phyloP scores from a whole-genome alignment of 2,797 vertebrate genomes.

The Gambelia wislizenii region DNA sequence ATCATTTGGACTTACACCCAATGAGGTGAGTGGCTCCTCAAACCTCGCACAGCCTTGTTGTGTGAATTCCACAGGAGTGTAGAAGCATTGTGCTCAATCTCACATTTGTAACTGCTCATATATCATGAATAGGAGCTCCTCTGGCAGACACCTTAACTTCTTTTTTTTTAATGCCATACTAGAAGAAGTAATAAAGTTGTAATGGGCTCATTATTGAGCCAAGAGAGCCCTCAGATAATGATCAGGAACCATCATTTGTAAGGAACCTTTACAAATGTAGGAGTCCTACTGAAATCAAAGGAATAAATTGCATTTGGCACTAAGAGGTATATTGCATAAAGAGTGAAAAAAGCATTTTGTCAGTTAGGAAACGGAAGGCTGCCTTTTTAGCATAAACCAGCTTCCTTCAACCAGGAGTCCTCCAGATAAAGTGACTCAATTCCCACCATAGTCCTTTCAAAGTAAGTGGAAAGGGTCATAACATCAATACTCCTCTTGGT shows the following conservation, averaged over 20 bases:
- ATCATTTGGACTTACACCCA: background rate
- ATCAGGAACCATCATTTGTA: background rate
- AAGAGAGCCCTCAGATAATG: background rate
- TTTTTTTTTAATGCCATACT: background rate
- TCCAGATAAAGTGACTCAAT: too few species aligned
- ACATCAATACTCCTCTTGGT: background rate
- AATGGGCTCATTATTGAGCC: conserved; percentile 1
- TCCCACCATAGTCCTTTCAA: background rate
- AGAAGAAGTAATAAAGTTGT: conserved; percentile 10
- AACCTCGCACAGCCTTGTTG: background rate
- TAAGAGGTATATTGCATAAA: background rate
- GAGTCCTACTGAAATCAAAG: background rate
- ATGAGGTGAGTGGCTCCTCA: background rate
- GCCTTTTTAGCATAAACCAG: background rate
- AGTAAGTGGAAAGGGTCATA: background rate
- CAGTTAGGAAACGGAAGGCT: background rate
- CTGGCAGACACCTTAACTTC: background rate
- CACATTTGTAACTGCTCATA: background rate
- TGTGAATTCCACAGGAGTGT: background rate
- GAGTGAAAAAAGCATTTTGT: background rate
- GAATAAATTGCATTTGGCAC: background rate
- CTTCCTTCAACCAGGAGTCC: background rate
- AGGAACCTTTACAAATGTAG: background rate
- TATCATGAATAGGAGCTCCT: background rate
- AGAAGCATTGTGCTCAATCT: background rate